Evolutionary conservation across 64 coral and sea anemone species (phyloP), one percentile per base, ranked within the genome.

Genomic region (Montipora sp.): DNA sequence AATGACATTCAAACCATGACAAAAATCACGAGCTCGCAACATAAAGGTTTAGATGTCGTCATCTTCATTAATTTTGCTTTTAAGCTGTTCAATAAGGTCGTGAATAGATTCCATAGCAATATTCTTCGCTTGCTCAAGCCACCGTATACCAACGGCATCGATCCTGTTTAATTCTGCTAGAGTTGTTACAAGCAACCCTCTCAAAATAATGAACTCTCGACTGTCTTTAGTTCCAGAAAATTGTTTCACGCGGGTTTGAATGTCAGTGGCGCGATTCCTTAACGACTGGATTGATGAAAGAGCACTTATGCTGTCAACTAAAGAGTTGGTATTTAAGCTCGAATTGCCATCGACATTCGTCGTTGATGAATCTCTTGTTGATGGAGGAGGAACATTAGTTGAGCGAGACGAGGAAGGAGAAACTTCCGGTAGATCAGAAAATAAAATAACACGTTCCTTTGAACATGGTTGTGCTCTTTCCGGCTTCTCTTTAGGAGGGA

Each of bases 71-170:
- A 94, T 92, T 84, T 94, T 97, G 58, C 91, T 70, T 70, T 94
- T 93, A 2, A 97, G 74, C 10, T 78, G 81, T 4, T 21, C 58
- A 0, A 97, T 45, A 60, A 92, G 77, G 67, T 92, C 69, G 51
- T 94, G 81, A 47, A 97, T 84, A 3, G 92, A 93, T 75, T 88
- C 73, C 87, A 92, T 80, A 1, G 93, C 95, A 61, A 97, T 97
- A 43, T 82, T 82, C 18, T 91, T 94, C n/a, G 95, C 89, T 8
- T 74, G 90, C 19, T 87, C 87, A 57, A 97, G 24, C 95, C 95
- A 97, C 19, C 87, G 77, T 9, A 94, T 91, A 2, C 84, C 83
- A 23, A 51, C 46, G 1, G 92, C 81, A 43, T 94, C 60, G 24
- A 97, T 70, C 51, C 95, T 58, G 11, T 92, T 75, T 19, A 97